Evolutionary conservation across 2,888 invertebrate species (phyloP).

Genomic region (Tachystola acroxantha): DNA sequence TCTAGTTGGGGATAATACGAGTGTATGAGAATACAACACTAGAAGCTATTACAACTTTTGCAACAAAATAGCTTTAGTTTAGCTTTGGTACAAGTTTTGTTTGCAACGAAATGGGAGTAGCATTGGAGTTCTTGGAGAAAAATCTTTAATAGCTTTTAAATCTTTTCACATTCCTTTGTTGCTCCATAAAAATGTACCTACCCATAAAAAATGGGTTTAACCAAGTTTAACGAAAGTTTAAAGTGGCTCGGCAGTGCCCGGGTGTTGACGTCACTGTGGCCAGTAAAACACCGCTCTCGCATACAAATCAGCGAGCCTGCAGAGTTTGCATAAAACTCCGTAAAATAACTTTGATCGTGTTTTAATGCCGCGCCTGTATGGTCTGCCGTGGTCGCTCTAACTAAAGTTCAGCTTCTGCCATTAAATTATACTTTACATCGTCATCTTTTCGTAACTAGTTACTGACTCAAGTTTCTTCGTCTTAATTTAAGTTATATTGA

Average conservation of each 20-base stretch:
- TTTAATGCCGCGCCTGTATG: constrained; percentile 36
- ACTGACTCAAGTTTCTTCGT: constrained; percentile 38
- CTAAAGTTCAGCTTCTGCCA: constrained; percentile 19
- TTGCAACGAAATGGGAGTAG: not conserved
- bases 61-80: not conserved
- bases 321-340: constrained; percentile 40
- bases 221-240: constrained; percentile 37
- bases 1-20: too few species aligned
- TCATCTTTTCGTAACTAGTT: constrained; percentile 40
- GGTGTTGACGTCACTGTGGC: constrained; percentile 34
- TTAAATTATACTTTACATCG: constrained; percentile 44
- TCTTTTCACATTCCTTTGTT: constrained; percentile 24
- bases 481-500: not conserved
- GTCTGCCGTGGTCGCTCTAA: constrained; percentile 4
- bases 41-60: too few species aligned
- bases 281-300: constrained; percentile 30
- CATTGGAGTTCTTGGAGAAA: constrained; percentile 8
- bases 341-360: constrained; percentile 52
- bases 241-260: constrained; percentile 28
- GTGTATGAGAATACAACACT: too few species aligned
- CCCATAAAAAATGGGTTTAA: constrained; percentile 28
- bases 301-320: constrained; percentile 50
- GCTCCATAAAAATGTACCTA: constrained; percentile 30
- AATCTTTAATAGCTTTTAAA: constrained; percentile 24
- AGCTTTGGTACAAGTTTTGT: not conserved